A percentile compares a stretch with the other conserved stretches of the same genome.
These are phyloP conservation scores for Perithous albicinctus DNA, from an alignment of 2,888 invertebrate species.

Conservation along the genomic window DNA sequence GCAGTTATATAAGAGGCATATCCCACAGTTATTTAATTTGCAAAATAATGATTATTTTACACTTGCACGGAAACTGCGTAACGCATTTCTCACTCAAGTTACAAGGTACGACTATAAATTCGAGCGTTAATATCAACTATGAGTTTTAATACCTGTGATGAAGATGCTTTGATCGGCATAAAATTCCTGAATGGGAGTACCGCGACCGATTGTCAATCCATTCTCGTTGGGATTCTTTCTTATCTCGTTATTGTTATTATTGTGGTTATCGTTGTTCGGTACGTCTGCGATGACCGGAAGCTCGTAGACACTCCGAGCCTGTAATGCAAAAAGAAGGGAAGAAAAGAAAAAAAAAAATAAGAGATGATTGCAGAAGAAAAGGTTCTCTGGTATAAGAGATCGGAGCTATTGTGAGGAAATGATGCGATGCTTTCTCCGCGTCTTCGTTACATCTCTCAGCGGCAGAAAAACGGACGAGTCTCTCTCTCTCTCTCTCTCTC, in stretches of 20 bases:
- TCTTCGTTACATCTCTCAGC: constrained; percentile 34
- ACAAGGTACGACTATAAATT: too few species aligned
- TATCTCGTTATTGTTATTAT: constrained; percentile 67
- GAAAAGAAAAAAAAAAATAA: background rate
- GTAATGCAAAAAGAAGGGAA: constrained; percentile 6
- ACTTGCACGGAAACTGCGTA: too few species aligned
- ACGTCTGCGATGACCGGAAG: constrained; percentile 73
- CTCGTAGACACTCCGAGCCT: constrained; percentile 70
- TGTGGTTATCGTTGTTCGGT: constrained; percentile 71
- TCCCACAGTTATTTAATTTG: too few species aligned
- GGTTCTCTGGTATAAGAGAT: background rate
- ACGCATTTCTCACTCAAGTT: too few species aligned
- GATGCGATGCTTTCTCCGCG: constrained; percentile 61
- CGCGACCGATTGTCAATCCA: constrained; percentile 68
- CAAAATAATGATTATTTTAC: too few species aligned
- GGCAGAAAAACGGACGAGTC: constrained; percentile 28
- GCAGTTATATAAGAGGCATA: background rate
- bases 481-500: constrained; percentile 22
- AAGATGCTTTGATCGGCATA: constrained; percentile 79
- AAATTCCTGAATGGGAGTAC: constrained; percentile 81
- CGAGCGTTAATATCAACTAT: background rate
- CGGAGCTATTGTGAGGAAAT: constrained; percentile 42
- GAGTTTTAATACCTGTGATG: constrained; percentile 76
- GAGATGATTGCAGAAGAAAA: background rate
- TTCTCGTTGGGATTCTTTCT: constrained; percentile 54